Evolutionary conservation across 37 sponge, comb jelly and placozoan genomes (phyloP), one percentile per base, ranked within the genome.

Genomic region (Crambe crambe): DNA sequence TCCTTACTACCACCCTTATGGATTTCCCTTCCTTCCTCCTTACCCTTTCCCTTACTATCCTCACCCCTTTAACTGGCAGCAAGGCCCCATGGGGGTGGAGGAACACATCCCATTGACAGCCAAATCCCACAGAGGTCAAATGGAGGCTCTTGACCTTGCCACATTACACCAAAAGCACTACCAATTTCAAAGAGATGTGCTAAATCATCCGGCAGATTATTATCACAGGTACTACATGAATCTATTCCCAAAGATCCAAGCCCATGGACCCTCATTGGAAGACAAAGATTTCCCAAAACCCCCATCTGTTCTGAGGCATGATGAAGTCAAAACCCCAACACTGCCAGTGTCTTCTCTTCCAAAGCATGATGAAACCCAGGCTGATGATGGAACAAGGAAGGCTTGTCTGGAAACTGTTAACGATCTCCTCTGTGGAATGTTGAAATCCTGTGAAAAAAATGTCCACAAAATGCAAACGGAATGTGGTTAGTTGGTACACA

Each of bases 21-120:
- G 40, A 12, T 72, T 25, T 42, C 75, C 58, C 58, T 57, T 18
- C 12, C 22, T 59, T 4, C 76, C 38, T 75, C 76, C 76, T 34
- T 51, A 75, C 39, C 37, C 22, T 9, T 39, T 1, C 21, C 76
- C 62, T 18, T 35, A 58, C 58, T 38, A 18, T 21, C 38, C 26
- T 26, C 56, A 23, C 56, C 60, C 59, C 21, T 25, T 23, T 1
- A 17, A 37, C 76, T 59, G 40, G 61, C 27, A 37, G 21, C 68
- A 12, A 32, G 34, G 17, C 9, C 74, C 18, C 54, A 18, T 40
- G 17, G 34, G 1, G 37, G 21, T 25, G 68, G 21, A 35, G 36
- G 1, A 39, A 71, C 42, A 39, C 44, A 25, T 9, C 27, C 72
- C 42, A n/a, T 17, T 21, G n/a, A 20, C 66, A 65, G 31, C 35